Conservation (phyloP, 2,888 invertebrate species). For the Eilema griseolum region DNA sequence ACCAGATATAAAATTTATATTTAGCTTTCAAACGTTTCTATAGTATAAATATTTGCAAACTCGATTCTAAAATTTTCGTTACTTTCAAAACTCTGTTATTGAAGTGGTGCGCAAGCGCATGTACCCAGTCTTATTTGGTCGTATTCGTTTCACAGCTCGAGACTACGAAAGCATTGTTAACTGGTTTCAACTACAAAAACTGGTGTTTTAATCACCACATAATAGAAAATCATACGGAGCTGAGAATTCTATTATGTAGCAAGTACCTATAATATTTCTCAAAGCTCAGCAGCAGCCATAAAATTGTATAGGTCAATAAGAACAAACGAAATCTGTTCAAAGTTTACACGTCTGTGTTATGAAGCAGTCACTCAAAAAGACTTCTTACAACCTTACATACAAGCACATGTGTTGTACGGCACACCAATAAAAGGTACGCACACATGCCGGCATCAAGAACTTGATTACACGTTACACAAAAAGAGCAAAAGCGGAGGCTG, state of each 20-base stretch:
- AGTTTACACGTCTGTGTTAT: conserved; percentile 41
- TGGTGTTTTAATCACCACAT: not conserved
- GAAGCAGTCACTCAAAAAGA: conserved; percentile 46
- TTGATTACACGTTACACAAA: conserved; percentile 80
- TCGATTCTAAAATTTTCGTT: not conserved
- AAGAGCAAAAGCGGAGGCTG: conserved; percentile 83
- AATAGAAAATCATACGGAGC: conserved; percentile 8
- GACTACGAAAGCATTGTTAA: not conserved
- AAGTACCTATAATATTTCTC: conserved; percentile 11
- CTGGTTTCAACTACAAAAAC: conserved; percentile 1
- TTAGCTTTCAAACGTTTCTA: no score
- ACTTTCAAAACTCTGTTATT: not conserved
- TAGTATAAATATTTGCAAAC: no score
- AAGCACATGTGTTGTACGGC: conserved; percentile 62
- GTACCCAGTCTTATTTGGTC: not conserved
- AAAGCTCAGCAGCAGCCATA: conserved; percentile 36
- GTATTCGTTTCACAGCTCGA: not conserved
- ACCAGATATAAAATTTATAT: no score
- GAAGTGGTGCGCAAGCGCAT: not conserved
- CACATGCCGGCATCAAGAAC: conserved; percentile 63
- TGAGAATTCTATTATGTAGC: not conserved
- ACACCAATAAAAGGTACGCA: conserved; percentile 61
- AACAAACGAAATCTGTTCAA: conserved; percentile 56
- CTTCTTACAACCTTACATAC: conserved; percentile 50
- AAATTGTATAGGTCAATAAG: conserved; percentile 41